Evolutionary conservation across 2,113 vertebrate species (phyloP).

Genomic region (Oreochromis spilurus): DNA sequence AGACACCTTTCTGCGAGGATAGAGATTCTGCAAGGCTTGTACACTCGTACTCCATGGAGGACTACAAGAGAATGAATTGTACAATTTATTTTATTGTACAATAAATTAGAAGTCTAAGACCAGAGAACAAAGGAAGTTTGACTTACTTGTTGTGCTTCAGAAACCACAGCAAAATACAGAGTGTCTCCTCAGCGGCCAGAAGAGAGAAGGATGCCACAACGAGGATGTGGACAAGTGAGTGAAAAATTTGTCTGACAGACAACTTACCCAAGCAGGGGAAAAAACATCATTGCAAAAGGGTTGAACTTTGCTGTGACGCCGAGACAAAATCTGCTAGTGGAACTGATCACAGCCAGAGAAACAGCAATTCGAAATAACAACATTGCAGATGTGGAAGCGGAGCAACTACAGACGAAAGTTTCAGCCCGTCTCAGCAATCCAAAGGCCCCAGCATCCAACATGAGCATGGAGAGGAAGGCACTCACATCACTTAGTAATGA

Average conservation of each 20-base stretch:
- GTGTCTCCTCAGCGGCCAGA: not conserved
- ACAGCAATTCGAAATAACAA: not conserved
- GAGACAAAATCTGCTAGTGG: not conserved
- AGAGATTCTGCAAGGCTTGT: not conserved
- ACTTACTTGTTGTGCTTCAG: not conserved
- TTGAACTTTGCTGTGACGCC: not conserved
- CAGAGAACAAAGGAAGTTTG: not conserved
- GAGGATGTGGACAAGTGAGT: not conserved
- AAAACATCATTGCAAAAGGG: not conserved
- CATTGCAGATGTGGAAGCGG: not conserved
- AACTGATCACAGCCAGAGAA: not conserved
- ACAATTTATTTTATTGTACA: not conserved
- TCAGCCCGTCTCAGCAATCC: not conserved
- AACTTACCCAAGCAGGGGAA: not conserved
- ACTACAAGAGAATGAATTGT: not conserved
- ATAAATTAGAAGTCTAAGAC: not conserved
- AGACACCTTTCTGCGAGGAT: not conserved
- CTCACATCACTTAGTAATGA: not conserved
- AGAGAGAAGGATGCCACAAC: not conserved
- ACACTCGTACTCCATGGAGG: accelerated
- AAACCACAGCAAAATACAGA: not conserved
- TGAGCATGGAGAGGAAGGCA: not conserved
- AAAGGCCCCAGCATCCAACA: not conserved
- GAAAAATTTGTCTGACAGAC: not conserved
- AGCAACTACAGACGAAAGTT: not conserved